Evolutionary conservation across 1,140 invertebrate species (phyloP).

Genomic region (Belonocnema kinseyi): DNA sequence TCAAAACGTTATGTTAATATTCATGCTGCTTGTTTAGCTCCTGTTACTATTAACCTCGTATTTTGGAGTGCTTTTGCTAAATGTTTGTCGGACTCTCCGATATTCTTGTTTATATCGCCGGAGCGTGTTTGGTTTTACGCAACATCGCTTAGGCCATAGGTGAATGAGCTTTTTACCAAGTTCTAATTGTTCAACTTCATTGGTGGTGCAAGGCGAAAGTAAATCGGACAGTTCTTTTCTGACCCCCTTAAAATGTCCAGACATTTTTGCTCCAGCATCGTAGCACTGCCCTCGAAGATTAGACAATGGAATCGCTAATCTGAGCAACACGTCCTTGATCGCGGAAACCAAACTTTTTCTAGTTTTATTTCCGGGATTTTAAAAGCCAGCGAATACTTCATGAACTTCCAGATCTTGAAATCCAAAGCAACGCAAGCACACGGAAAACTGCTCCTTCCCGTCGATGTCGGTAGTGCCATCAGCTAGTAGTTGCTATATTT

Average conservation of each 20-base stretch:
- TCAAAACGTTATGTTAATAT: neutral
- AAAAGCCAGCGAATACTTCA: no score
- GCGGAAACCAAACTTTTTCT: neutral
- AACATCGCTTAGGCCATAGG: conserved; percentile 33
- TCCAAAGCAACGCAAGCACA: no score
- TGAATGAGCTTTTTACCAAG: neutral
- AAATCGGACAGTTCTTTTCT: neutral
- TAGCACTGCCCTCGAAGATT: no score
- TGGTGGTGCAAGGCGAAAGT: neutral
- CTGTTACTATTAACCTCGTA: conserved; percentile 12
- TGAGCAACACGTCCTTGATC: neutral
- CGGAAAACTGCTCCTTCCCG: no score
- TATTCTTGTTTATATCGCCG: conserved; percentile 34
- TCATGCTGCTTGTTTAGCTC: neutral
- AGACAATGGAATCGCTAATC: neutral
- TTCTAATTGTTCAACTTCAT: neutral
- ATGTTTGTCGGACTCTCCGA: conserved; percentile 11
- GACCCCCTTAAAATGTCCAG: neutral
- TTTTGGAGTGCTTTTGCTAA: conserved; percentile 32
- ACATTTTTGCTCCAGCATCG: no score
- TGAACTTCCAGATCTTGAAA: no score
- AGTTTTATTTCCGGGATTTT: no score
- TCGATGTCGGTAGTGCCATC: no score
- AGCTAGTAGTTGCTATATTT: no score
- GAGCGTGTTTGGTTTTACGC: conserved; percentile 18